These are phyloP conservation scores for Emys orbicularis DNA, from an alignment of 2,797 vertebrate species.

Conservation along the genomic window DNA sequence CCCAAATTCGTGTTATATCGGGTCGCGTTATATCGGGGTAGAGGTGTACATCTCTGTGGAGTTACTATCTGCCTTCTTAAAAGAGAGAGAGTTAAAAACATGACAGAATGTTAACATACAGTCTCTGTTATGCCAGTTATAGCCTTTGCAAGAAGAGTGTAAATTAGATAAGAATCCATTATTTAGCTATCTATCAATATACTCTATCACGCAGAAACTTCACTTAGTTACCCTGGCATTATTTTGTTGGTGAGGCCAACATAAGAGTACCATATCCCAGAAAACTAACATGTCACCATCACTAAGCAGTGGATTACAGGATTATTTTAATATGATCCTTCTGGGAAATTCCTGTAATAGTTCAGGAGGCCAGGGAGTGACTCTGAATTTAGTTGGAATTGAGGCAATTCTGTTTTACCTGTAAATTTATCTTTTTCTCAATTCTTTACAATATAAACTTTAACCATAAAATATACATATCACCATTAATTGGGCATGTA, in stretches of 20 bases:
- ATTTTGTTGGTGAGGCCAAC: not conserved
- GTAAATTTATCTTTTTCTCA: not conserved
- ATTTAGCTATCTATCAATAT: not conserved
- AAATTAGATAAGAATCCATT: not conserved
- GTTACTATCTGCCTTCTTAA: not conserved
- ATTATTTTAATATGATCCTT: not conserved
- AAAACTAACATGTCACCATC: rapidly evolving
- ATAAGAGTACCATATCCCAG: not conserved
- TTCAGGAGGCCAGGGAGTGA: not conserved
- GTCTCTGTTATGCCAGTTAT: not conserved
- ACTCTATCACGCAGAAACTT: rapidly evolving
- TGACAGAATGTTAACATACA: not conserved
- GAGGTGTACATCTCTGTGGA: not conserved
- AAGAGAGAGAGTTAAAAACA: not conserved
- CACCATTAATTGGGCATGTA: not conserved
- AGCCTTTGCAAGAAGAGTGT: not conserved
- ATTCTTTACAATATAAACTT: not conserved
- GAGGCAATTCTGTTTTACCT: not conserved
- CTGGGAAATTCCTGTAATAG: not conserved
- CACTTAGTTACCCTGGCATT: not conserved
- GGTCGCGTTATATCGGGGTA: too few species aligned
- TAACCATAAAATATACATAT: not conserved
- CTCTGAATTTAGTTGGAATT: not conserved
- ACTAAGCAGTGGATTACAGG: not conserved
- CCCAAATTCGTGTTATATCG: too few species aligned